Evolutionary conservation across 2,113 vertebrate species (phyloP).

Genomic region (Vulpes lagopus): DNA sequence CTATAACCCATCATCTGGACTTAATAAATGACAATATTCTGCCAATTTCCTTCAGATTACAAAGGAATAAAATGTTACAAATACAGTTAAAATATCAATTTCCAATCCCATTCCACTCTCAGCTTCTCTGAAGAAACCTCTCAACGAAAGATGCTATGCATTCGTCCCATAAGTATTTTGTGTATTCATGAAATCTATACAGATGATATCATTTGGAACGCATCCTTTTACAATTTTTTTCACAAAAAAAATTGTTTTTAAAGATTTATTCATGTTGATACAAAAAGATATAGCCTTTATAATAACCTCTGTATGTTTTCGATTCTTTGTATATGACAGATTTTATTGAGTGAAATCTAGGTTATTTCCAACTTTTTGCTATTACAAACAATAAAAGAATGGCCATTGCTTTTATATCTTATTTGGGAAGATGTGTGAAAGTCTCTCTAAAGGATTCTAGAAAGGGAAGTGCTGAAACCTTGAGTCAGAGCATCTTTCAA

Average conservation of each 20-base stretch:
- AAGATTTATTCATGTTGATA: background rate
- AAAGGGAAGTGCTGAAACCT: background rate
- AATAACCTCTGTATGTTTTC: background rate
- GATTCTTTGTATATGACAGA: background rate
- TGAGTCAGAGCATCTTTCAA: background rate
- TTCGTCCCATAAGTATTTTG: background rate
- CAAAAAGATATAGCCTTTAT: background rate
- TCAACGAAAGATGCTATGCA: background rate
- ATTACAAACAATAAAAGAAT: background rate
- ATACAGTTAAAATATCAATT: background rate
- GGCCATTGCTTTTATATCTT: background rate
- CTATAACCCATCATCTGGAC: background rate
- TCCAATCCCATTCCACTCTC: background rate
- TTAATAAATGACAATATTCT: conserved; percentile 4
- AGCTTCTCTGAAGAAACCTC: background rate
- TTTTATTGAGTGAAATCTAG: background rate
- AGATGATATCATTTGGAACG: background rate
- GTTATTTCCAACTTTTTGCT: background rate
- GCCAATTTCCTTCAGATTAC: background rate
- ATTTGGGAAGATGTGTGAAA: background rate
- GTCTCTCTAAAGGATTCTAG: background rate
- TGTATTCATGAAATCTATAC: background rate
- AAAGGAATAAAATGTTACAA: background rate
- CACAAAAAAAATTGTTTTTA: background rate
- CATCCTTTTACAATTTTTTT: background rate